phyloP scores from a whole-genome alignment of 2,113 vertebrate genomes.

The Megaleporinus macrocephalus region DNA sequence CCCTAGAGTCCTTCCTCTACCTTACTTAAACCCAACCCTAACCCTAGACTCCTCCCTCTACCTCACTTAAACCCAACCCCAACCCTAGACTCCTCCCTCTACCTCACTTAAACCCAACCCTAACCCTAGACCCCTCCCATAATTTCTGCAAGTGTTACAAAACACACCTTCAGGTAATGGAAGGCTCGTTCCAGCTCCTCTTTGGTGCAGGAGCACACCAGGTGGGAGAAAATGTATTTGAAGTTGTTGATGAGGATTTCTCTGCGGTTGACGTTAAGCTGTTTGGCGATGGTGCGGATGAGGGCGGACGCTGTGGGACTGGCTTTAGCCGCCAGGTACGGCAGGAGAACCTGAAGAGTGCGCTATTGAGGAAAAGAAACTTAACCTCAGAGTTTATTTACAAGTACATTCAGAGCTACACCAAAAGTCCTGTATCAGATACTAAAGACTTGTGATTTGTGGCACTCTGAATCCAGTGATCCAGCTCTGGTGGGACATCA shows the following conservation, averaged over 20 bases:
- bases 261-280: constrained; percentile 91
- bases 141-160: background rate
- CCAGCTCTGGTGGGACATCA: too few species aligned
- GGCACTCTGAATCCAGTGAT: too few species aligned
- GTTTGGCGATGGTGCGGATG: constrained; percentile 94
- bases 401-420: too few species aligned
- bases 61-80: too few species aligned
- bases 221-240: constrained; percentile 98
- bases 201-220: constrained; percentile 97
- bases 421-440: background rate
- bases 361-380: constrained; percentile 73
- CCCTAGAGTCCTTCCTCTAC: too few species aligned
- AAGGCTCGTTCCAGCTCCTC: constrained; percentile 93
- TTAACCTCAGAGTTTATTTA: too few species aligned
- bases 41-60: too few species aligned
- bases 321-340: constrained; percentile 95
- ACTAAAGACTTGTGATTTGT: background rate
- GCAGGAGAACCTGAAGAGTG: constrained; percentile 92
- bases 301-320: constrained; percentile 89
- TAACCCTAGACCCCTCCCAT: too few species aligned
- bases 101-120: too few species aligned
- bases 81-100: too few species aligned
- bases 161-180: constrained; percentile 92
- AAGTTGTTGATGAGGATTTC: constrained; percentile 99
- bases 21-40: too few species aligned